A percentile compares a stretch with the other conserved stretches of the same genome.
phyloP scores from a whole-genome alignment of 2,113 vertebrate genomes.

The Apeltes quadracus region DNA sequence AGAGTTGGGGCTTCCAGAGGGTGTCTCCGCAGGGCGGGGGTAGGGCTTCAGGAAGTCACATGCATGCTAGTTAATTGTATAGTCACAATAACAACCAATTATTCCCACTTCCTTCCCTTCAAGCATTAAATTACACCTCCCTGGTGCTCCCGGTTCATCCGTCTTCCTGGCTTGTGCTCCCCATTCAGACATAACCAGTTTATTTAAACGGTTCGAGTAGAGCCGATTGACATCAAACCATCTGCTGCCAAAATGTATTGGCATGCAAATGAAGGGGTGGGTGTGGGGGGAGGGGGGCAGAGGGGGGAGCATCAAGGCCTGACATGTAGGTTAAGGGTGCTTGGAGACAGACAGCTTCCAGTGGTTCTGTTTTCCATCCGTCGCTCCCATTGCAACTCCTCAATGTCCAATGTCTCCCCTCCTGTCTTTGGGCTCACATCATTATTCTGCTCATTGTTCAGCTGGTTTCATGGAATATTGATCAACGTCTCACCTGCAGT shows the following conservation, averaged over 20 bases:
- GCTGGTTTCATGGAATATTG: constrained; percentile 63
- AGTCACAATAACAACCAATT: constrained; percentile 45
- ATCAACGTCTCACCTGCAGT: constrained; percentile 56
- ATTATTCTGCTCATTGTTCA: constrained; percentile 59
- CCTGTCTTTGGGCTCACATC: constrained; percentile 11
- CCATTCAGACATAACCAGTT: constrained; percentile 37
- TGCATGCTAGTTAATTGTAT: constrained; percentile 25
- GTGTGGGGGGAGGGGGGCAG: too few species aligned
- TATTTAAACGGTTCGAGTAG: constrained; percentile 44
- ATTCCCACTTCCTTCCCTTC: constrained; percentile 16
- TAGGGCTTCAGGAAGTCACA: not conserved
- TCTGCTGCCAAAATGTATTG: constrained; percentile 54
- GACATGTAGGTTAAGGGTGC: constrained; percentile 62
- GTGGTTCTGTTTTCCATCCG: constrained; percentile 27
- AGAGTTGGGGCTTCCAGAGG: constrained; percentile 35
- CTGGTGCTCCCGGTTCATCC: constrained; percentile 1
- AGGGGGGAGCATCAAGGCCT: constrained; percentile 21
- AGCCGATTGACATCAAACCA: constrained; percentile 56
- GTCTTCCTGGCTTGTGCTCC: constrained; percentile 1
- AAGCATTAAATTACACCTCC: constrained; percentile 12
- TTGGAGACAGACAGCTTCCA: constrained; percentile 41
- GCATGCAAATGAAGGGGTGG: constrained; percentile 56
- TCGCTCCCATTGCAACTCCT: constrained; percentile 38
- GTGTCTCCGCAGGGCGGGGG: constrained; percentile 8
- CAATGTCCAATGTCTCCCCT: constrained; percentile 5